Evolutionary conservation across 1,140 invertebrate species (phyloP).

Genomic region (Meloidogyne chitwoodi): DNA sequence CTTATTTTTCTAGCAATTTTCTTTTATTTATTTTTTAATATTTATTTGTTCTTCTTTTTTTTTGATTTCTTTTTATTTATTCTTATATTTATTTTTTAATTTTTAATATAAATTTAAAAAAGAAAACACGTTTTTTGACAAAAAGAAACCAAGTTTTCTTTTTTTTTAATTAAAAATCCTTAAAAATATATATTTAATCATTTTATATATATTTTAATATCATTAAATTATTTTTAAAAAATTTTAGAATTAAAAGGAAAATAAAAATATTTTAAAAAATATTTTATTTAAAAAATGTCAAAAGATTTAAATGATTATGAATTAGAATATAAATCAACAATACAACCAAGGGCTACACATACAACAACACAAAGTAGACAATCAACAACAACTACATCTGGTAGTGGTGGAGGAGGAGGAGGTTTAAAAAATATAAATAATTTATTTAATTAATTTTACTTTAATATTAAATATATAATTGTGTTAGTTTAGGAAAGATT

Average conservation of each 20-base stretch:
- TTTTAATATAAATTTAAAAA: too few relatives aligned
- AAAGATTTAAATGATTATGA: conserved; percentile 35
- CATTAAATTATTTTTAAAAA: too few relatives aligned
- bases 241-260: not conserved
- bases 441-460: too few relatives aligned
- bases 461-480: too few relatives aligned
- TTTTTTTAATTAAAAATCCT: not conserved
- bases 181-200: not conserved
- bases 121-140: not conserved
- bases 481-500: too few relatives aligned
- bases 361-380: conserved; percentile 53
- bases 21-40: not conserved
- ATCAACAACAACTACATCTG: conserved; percentile 37
- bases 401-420: conserved; percentile 38
- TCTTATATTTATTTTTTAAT: too few relatives aligned
- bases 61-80: not conserved
- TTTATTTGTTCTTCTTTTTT: not conserved
- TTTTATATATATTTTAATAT: not conserved
- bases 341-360: conserved; percentile 57
- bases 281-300: conserved; percentile 7
- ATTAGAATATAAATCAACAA: conserved; percentile 55
- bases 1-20: not conserved
- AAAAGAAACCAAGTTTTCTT: not conserved
- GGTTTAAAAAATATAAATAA: conserved; percentile 27
- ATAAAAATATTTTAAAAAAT: conserved; percentile 13